phyloP scores from a whole-genome alignment of 2,797 vertebrate genomes.

The Clarias fuscus region DNA sequence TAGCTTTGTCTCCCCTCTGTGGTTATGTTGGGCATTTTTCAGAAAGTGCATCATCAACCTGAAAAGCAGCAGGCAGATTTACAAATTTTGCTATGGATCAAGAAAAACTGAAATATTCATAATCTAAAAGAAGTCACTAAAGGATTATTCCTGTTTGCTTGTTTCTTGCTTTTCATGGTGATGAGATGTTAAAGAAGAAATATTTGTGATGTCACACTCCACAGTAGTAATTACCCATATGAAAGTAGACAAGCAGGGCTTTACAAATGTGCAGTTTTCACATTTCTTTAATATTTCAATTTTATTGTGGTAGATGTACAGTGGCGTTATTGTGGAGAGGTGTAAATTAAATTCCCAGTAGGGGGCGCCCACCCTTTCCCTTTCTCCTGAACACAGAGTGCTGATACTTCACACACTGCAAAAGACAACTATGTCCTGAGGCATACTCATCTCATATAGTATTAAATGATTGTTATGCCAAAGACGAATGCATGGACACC shows the following conservation, averaged over 20 bases:
- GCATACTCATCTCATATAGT: not conserved
- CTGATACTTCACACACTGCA: no score
- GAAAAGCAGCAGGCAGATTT: not conserved
- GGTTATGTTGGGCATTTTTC: conserved; percentile 8
- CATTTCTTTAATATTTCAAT: no score
- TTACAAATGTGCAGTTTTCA: no score
- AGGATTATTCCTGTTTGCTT: not conserved
- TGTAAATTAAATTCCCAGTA: no score
- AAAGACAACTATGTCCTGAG: not conserved
- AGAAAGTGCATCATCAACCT: not conserved
- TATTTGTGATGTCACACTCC: no score
- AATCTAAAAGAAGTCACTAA: not conserved
- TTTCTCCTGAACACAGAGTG: no score
- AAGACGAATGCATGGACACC: not conserved
- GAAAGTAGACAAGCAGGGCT: no score
- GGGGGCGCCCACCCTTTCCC: no score
- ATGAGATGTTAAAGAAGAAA: not conserved
- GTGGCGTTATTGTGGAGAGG: no score
- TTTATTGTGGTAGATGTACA: no score
- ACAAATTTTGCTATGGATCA: not conserved
- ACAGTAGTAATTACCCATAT: no score
- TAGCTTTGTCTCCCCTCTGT: conserved; percentile 41
- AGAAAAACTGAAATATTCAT: not conserved
- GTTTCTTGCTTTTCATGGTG: not conserved
- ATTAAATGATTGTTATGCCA: not conserved